phyloP scores from a whole-genome alignment of 2,888 invertebrate genomes.

The Pherbina coryleti region DNA sequence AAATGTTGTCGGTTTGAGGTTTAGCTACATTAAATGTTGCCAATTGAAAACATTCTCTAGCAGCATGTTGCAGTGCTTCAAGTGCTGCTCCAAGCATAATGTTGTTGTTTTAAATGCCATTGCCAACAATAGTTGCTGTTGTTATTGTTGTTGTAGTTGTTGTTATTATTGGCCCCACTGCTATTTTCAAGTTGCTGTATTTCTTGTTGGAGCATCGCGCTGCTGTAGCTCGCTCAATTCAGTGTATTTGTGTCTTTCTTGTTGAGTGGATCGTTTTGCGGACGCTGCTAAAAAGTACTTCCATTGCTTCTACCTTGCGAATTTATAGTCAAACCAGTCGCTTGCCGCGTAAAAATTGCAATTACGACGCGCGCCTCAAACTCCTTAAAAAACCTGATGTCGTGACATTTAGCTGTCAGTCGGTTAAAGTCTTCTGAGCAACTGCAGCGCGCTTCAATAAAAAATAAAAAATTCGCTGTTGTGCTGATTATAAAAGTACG shows the following conservation, averaged over 20 bases:
- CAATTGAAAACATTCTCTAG: background rate
- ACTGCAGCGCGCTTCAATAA: constrained; percentile 1
- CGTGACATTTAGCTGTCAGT: constrained; percentile 26
- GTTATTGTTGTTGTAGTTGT: too few species aligned
- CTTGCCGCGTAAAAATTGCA: background rate
- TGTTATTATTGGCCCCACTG: constrained; percentile 39
- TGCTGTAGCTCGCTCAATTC: constrained; percentile 44
- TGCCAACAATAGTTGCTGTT: constrained; percentile 29
- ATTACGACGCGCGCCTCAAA: background rate
- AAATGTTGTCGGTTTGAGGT: background rate
- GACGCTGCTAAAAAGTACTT: background rate
- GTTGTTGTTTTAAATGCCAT: background rate
- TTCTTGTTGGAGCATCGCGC: constrained; percentile 9
- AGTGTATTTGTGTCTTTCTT: constrained; percentile 57
- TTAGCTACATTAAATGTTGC: background rate
- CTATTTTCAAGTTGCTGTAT: constrained; percentile 24
- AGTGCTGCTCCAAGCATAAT: background rate
- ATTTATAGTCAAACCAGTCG: background rate
- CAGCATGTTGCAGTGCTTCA: constrained; percentile 38
- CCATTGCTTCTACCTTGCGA: background rate
- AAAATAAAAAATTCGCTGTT: background rate
- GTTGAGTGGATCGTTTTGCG: constrained; percentile 55
- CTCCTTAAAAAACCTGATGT: constrained; percentile 28
- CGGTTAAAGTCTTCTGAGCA: background rate
- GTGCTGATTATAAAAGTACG: background rate